Percentiles rank a stretch among this genome's conserved stretches.
Evolutionary conservation across 1,140 invertebrate genomes (phyloP).

Genomic region (Triops longicaudatus): DNA sequence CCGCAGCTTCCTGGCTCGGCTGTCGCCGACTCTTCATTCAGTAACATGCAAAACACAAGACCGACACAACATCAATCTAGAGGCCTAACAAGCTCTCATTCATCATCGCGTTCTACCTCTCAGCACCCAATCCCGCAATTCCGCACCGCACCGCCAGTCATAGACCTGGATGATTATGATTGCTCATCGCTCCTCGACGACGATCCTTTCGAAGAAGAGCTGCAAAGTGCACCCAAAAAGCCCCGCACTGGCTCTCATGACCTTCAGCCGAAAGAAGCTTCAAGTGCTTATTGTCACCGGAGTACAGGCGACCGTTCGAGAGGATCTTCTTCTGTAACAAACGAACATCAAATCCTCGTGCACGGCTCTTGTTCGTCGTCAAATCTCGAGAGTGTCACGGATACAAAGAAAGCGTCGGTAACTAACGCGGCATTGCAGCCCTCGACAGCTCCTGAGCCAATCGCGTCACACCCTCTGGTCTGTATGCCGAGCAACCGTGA

Average conservation of each 20-base stretch:
- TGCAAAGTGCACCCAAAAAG: not conserved
- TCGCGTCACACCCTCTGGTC: not conserved
- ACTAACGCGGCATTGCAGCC: not conserved
- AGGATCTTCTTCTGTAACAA: not conserved
- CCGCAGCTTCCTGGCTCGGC: not conserved
- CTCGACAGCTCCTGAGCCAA: not conserved
- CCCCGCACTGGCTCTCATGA: not conserved
- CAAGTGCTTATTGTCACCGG: not conserved
- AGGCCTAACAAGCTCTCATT: not conserved
- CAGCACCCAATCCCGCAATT: not conserved
- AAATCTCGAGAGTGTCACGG: not conserved
- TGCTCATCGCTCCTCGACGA: conserved; percentile 10
- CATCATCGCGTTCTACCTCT: not conserved
- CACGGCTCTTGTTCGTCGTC: not conserved
- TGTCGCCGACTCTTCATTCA: not conserved
- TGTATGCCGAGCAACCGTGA: not conserved
- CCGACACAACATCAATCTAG: not conserved
- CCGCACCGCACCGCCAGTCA: not conserved
- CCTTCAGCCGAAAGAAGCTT: not conserved
- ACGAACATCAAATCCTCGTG: not conserved
- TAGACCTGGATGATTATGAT: not conserved
- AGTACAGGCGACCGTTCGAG: not conserved
- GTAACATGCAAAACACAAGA: not conserved
- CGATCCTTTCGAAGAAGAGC: not conserved
- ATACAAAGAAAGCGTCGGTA: not conserved